Evolutionary conservation across 2,797 vertebrate genomes (phyloP).

Genomic region (Acanthiza pusilla): DNA sequence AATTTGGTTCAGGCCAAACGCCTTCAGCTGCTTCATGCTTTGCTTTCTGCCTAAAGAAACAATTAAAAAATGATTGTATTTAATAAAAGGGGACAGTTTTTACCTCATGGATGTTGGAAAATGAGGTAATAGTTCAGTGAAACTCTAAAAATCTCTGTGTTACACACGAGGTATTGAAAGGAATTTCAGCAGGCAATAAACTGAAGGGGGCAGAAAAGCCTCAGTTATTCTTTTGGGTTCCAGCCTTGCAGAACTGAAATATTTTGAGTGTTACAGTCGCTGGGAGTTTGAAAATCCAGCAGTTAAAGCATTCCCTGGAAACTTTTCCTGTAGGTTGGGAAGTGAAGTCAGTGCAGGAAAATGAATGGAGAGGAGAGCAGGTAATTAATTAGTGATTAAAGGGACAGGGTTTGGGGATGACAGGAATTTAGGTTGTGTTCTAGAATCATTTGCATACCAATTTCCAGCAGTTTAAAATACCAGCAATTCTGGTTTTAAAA

Average conservation of each 20-base stretch:
- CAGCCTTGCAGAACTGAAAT: not conserved
- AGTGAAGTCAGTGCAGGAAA: not conserved
- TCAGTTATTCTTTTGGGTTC: not conserved
- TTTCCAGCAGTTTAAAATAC: not conserved
- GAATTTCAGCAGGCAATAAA: not conserved
- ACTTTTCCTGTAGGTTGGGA: not conserved
- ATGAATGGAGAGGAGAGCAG: not conserved
- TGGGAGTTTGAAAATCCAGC: not conserved
- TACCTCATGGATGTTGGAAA: not conserved
- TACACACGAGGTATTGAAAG: not conserved
- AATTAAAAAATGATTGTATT: not conserved
- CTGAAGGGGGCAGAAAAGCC: constrained; percentile 66
- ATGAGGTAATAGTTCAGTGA: not conserved
- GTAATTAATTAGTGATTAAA: not conserved
- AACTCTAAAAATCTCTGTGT: not conserved
- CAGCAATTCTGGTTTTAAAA: not conserved
- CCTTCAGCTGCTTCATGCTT: not conserved
- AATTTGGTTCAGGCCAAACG: not conserved
- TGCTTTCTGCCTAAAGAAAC: not conserved
- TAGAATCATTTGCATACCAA: not conserved
- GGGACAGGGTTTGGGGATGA: not conserved
- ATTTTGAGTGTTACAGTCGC: not conserved
- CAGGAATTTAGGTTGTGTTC: not conserved
- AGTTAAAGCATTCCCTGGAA: not conserved
- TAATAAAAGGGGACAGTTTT: not conserved